Conservation (phyloP, 2,888 invertebrate genomes). For the Idaea aversata region DNA sequence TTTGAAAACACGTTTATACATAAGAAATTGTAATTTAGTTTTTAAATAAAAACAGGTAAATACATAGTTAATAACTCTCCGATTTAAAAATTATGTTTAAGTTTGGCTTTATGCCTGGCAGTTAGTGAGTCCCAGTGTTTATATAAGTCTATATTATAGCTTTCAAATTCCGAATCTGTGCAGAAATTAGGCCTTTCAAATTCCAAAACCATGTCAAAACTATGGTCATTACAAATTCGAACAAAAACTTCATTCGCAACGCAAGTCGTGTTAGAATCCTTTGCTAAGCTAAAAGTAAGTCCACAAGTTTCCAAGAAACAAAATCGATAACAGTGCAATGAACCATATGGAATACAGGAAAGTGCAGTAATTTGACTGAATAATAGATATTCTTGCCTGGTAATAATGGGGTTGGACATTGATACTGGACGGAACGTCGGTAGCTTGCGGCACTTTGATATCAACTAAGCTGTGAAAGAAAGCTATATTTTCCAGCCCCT, state of each 20-base stretch:
- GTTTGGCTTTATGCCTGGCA: neutral
- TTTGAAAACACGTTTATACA: neutral
- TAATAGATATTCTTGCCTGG: slow-evolving; percentile 68
- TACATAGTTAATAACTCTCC: no score
- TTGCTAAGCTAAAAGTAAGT: neutral
- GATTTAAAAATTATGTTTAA: neutral
- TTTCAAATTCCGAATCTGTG: no score
- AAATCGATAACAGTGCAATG: slow-evolving; percentile 24
- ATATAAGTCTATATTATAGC: no score
- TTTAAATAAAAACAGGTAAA: no score
- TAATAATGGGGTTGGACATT: slow-evolving; percentile 51
- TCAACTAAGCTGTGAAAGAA: slow-evolving; percentile 31
- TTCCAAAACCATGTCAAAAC: neutral
- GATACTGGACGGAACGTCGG: slow-evolving; percentile 47
- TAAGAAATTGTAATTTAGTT: no score
- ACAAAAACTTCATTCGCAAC: neutral
- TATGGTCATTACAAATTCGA: neutral
- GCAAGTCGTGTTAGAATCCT: neutral
- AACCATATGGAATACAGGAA: slow-evolving; percentile 36
- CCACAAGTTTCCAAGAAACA: slow-evolving; percentile 16
- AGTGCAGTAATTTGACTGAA: slow-evolving; percentile 55
- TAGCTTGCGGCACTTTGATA: slow-evolving; percentile 37
- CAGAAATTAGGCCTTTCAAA: neutral
- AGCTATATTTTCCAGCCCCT: neutral
- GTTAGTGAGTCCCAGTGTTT: neutral